Conservation (phyloP, 2,888 invertebrate species). For the Pterostichus niger region DNA sequence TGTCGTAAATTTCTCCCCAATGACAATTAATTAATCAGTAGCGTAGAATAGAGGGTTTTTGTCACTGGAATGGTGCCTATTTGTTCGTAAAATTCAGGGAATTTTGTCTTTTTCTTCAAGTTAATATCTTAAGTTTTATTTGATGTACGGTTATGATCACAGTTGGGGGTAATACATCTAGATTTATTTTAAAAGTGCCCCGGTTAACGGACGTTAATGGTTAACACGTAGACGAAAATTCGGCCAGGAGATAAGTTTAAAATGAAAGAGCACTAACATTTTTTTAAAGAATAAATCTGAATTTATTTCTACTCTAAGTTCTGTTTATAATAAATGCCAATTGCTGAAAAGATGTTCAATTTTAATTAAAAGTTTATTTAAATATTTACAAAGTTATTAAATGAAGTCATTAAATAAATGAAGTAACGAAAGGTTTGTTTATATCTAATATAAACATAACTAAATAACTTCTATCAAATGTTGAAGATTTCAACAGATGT, state of each 20-base stretch:
- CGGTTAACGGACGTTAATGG: conserved; percentile 49
- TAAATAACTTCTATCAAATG: background rate
- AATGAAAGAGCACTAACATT: background rate
- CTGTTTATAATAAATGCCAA: conserved; percentile 21
- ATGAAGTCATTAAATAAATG: background rate
- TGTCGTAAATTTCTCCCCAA: conserved; percentile 32
- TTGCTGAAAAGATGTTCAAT: background rate
- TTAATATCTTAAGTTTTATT: conserved; percentile 48
- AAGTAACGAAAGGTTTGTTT: background rate
- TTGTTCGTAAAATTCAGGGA: background rate
- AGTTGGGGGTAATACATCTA: conserved; percentile 41
- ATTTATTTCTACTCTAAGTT: background rate
- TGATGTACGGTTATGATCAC: conserved; percentile 54
- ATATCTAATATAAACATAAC: background rate
- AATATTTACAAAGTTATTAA: background rate
- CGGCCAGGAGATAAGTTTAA: background rate
- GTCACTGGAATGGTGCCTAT: conserved; percentile 7
- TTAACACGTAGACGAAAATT: conserved; percentile 54
- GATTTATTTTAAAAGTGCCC: conserved; percentile 52
- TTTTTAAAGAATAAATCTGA: background rate
- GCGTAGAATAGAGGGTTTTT: conserved; percentile 20
- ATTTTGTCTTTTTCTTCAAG: conserved; percentile 22
- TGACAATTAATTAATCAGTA: conserved; percentile 52
- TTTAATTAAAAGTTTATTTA: background rate
- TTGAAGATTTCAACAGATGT: background rate